phyloP scores from a whole-genome alignment of 2,113 vertebrate genomes.

The Thunnus thynnus region DNA sequence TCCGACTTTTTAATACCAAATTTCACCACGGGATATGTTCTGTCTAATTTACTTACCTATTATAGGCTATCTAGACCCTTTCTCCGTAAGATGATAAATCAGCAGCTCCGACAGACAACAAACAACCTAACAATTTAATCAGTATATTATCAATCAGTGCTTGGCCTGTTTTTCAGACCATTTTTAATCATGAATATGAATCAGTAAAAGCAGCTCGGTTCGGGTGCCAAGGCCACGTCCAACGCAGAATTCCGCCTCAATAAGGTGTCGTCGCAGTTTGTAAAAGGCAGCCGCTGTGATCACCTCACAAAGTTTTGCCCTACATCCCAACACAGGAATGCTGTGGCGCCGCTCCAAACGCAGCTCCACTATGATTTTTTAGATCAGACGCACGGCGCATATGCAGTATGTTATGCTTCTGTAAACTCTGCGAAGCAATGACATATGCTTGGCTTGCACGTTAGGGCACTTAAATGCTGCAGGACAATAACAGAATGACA shows the following conservation, averaged over 20 bases:
- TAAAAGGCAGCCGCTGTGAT: constrained; percentile 32
- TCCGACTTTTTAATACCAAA: background rate
- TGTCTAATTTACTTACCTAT: background rate
- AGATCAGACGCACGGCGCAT: background rate
- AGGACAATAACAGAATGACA: constrained; percentile 56
- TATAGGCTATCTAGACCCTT: background rate
- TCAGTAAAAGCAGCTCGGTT: background rate
- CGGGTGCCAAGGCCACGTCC: constrained; percentile 5
- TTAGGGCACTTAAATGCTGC: constrained; percentile 40
- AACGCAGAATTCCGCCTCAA: constrained; percentile 16
- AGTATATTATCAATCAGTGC: background rate
- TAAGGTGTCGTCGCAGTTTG: constrained; percentile 57
- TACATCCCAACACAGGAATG: constrained; percentile 56
- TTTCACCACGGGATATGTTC: background rate
- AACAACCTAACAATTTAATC: background rate
- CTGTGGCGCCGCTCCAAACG: constrained; percentile 47
- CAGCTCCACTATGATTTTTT: constrained; percentile 35
- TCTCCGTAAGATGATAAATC: background rate
- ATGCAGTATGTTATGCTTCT: constrained; percentile 21
- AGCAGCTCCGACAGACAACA: background rate
- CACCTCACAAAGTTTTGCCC: constrained; percentile 63
- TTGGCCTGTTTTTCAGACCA: background rate
- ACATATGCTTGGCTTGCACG: constrained; percentile 40
- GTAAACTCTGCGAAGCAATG: constrained; percentile 44
- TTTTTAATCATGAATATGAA: constrained; percentile 10